phyloP scores from a whole-genome alignment of 2,888 invertebrate genomes.

The Gandaritis pyraliata region DNA sequence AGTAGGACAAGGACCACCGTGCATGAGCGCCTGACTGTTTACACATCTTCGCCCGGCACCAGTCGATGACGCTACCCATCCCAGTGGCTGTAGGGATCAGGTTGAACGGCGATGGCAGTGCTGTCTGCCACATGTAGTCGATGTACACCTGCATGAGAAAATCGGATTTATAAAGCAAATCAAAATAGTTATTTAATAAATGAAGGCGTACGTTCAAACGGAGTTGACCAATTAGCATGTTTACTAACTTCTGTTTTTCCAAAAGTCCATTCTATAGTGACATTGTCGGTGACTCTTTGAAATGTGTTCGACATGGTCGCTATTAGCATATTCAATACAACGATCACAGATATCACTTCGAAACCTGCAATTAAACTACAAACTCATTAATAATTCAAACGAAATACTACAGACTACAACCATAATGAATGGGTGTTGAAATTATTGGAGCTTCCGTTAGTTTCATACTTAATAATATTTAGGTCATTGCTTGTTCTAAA shows the following conservation, averaged over 20 bases:
- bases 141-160: slow-evolving; percentile 82
- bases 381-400: slow-evolving; percentile 28
- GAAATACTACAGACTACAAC: slow-evolving; percentile 9
- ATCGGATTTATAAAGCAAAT: not conserved
- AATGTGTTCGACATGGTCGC: slow-evolving; percentile 92
- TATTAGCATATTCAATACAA: slow-evolving; percentile 90
- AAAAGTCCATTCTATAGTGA: slow-evolving; percentile 91
- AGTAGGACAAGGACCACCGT: slow-evolving; percentile 73
- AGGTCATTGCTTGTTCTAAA: not conserved
- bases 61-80: slow-evolving; percentile 73
- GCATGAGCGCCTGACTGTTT: slow-evolving; percentile 65
- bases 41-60: slow-evolving; percentile 68
- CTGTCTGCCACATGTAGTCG: slow-evolving; percentile 88
- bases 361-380: slow-evolving; percentile 71
- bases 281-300: slow-evolving; percentile 87
- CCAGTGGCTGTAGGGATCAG: slow-evolving; percentile 86
- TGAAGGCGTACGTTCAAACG: too few relatives aligned
- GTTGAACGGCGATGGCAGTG: slow-evolving; percentile 89
- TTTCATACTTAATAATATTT: slow-evolving; percentile 21
- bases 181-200: not conserved
- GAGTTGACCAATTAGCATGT: too few relatives aligned
- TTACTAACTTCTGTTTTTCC: slow-evolving; percentile 85
- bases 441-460: slow-evolving; percentile 29
- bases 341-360: slow-evolving; percentile 88
- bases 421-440: slow-evolving; percentile 17